Conservation (phyloP, 2,888 invertebrate genomes). For the Ormyrus pomaceus region DNA sequence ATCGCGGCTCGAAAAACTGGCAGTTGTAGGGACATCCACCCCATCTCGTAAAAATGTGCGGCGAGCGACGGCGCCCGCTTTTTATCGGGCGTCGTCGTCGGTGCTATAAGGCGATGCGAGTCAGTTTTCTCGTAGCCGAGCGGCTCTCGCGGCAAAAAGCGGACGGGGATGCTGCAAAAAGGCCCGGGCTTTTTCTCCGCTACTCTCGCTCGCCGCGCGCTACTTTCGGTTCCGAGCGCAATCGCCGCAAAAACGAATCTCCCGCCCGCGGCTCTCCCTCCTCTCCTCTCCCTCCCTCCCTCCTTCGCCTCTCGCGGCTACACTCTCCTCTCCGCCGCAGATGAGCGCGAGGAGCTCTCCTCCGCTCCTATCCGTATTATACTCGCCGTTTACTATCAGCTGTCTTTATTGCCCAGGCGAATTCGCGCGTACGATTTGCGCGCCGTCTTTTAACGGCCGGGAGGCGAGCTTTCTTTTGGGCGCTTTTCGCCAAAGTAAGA, state of each 20-base stretch:
- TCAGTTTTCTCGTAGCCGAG: conserved; percentile 9
- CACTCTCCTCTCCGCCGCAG: neutral
- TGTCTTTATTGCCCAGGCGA: too few species aligned
- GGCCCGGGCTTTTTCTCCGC: conserved; percentile 44
- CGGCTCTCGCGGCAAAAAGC: conserved; percentile 35
- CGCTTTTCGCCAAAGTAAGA: too few species aligned
- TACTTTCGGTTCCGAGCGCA: conserved; percentile 53
- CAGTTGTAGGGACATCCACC: neutral
- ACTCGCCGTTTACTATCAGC: neutral
- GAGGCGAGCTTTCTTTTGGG: neutral
- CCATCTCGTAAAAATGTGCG: conserved; percentile 7
- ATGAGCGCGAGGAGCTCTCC: neutral
- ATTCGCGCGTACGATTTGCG: neutral
- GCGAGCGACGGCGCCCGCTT: conserved; percentile 33
- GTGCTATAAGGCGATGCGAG: conserved; percentile 46
- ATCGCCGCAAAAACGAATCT: conserved; percentile 56
- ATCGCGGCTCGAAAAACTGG: neutral
- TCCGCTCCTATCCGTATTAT: conserved; percentile 5
- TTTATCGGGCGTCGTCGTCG: neutral
- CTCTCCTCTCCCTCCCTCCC: conserved; percentile 26
- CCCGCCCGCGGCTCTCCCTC: conserved; percentile 52
- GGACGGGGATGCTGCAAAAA: conserved; percentile 49
- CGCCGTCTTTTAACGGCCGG: neutral
- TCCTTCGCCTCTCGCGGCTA: conserved; percentile 6
- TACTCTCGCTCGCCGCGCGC: conserved; percentile 32